phyloP scores from a whole-genome alignment of 1,140 invertebrate genomes.

The Pogonus chalceus region DNA sequence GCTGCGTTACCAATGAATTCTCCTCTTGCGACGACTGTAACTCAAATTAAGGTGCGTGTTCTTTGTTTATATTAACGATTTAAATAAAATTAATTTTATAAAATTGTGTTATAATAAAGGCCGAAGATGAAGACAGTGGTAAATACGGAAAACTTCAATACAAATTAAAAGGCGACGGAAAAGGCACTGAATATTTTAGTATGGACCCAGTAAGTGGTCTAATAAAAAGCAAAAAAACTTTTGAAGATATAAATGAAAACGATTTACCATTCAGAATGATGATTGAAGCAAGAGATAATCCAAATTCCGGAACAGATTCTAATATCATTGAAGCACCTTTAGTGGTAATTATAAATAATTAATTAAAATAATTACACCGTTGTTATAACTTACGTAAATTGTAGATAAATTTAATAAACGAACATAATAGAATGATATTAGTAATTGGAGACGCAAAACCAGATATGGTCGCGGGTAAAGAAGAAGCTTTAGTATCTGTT shows the following conservation, averaged over 20 bases:
- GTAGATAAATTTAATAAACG: slow-evolving; percentile 50
- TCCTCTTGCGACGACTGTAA: slow-evolving; percentile 59
- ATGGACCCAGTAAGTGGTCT: slow-evolving; percentile 65
- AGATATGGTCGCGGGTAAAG: slow-evolving; percentile 54
- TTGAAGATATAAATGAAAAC: slow-evolving; percentile 52
- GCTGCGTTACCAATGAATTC: slow-evolving; percentile 59
- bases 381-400: background rate
- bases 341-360: slow-evolving; percentile 40
- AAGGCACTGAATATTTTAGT: slow-evolving; percentile 56
- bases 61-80: slow-evolving; percentile 7
- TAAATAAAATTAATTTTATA: slow-evolving; percentile 6
- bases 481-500: slow-evolving; percentile 52
- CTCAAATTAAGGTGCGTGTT: slow-evolving; percentile 54
- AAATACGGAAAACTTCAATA: slow-evolving; percentile 68
- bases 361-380: slow-evolving; percentile 4
- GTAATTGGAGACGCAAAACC: slow-evolving; percentile 65
- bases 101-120: slow-evolving; percentile 40
- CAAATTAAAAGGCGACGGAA: slow-evolving; percentile 47
- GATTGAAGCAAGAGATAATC: slow-evolving; percentile 67
- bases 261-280: slow-evolving; percentile 62
- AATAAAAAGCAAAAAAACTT: slow-evolving; percentile 58
- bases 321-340: slow-evolving; percentile 52
- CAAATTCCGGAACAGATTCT: slow-evolving; percentile 46
- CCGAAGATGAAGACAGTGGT: slow-evolving; percentile 72
- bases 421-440: slow-evolving; percentile 63